phyloP scores from a whole-genome alignment of 2,797 vertebrate species.

The Enteromius unitaeniatus region DNA sequence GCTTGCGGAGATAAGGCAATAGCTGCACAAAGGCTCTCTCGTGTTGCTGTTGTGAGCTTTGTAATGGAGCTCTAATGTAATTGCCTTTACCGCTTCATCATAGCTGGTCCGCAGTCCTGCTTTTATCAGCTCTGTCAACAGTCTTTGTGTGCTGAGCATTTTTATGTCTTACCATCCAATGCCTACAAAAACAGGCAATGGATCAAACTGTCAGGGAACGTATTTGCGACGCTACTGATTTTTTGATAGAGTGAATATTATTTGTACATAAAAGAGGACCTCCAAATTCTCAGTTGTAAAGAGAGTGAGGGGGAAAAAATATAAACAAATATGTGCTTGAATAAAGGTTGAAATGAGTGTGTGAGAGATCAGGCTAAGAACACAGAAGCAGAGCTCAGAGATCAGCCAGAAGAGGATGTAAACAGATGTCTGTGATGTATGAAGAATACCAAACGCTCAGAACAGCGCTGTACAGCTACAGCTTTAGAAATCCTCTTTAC shows the following conservation, averaged over 20 bases:
- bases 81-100: constrained; percentile 73
- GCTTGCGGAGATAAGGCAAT: constrained; percentile 42
- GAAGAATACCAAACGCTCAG: constrained; percentile 24
- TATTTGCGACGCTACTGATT: neutral
- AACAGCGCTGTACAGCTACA: constrained; percentile 9
- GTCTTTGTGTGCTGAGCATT: constrained; percentile 28
- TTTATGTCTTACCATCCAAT: constrained; percentile 22
- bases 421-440: constrained; percentile 46
- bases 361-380: constrained; percentile 22
- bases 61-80: constrained; percentile 71
- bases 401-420: constrained; percentile 39
- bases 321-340: constrained; percentile 4
- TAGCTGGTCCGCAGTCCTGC: constrained; percentile 49
- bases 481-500: constrained; percentile 41
- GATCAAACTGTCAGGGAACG: constrained; percentile 48
- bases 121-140: constrained; percentile 48
- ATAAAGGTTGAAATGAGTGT: constrained; percentile 29
- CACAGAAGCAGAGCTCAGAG: constrained; percentile 8
- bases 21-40: constrained; percentile 39
- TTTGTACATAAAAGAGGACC: constrained; percentile 33
- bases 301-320: neutral
- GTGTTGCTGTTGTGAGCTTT: constrained; percentile 48
- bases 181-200: constrained; percentile 38
- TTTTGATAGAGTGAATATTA: constrained; percentile 20
- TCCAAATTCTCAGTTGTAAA: constrained; percentile 11